phyloP scores from a whole-genome alignment of 2,797 vertebrate species.

The Cyprinodon diabolis region DNA sequence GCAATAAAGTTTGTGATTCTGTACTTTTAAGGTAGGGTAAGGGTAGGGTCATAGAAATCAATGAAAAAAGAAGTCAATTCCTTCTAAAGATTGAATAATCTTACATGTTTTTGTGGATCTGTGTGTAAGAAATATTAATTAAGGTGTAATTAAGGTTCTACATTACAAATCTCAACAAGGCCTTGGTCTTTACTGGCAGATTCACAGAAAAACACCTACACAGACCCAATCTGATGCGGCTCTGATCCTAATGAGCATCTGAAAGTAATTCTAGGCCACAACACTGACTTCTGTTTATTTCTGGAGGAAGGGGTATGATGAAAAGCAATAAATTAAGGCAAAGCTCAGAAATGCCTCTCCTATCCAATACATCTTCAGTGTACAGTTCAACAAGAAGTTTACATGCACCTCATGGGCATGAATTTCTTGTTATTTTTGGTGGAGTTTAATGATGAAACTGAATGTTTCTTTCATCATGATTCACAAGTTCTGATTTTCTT shows the following conservation, averaged over 20 bases:
- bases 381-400: neutral
- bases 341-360: conserved; percentile 67
- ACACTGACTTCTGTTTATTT: conserved; percentile 73
- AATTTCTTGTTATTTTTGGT: neutral
- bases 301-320: conserved; percentile 69
- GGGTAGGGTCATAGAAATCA: too few relatives aligned
- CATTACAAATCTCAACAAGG: conserved; percentile 55
- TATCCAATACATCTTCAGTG: conserved; percentile 64
- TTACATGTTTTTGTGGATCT: conserved; percentile 6
- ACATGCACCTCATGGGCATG: neutral
- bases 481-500: neutral
- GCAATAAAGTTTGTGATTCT: too few relatives aligned
- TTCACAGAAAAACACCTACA: conserved; percentile 47
- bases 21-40: too few relatives aligned
- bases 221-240: conserved; percentile 47
- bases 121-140: conserved; percentile 16
- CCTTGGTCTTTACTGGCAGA: conserved; percentile 71
- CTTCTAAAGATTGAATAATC: too few relatives aligned
- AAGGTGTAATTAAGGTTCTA: conserved; percentile 57
- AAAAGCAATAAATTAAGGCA: conserved; percentile 73
- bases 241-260: conserved; percentile 70
- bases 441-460: neutral
- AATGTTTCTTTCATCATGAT: neutral
- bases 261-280: conserved; percentile 74
- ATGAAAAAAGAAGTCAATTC: too few relatives aligned